Evolutionary conservation across 2,113 vertebrate species (phyloP), one percentile per base, ranked within the genome.

Genomic region (Solea senegalensis): DNA sequence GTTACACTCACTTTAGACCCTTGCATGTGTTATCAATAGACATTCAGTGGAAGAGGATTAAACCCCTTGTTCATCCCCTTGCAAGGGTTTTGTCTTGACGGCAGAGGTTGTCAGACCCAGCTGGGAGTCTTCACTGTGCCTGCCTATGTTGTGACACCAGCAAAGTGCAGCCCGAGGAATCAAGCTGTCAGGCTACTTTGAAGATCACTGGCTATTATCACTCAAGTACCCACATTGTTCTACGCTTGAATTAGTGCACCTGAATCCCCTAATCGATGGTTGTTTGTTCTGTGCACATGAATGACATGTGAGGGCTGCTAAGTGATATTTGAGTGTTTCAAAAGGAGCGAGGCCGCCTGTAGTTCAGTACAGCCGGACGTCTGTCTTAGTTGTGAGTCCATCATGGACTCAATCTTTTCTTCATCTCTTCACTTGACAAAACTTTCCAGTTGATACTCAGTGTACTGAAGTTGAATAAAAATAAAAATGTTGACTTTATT

Each of bases 191-290:
- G 59, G 58, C 44, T 7, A 85, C 87, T 91, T 89, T 91, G 89
- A 91, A 91, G 89, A 84, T 83, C 78, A 71, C 74, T 41, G n/a
- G 43, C 85, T 84, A 80, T 89, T 84, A 82, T 89, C 76, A 64
- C 60, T 64, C 72, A 74, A 87, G 84, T 71, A 48, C 87, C 84
- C 84, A 61, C 81, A 89, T 84, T 90, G 87, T 90, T 89, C 81
- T 80, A 83, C 61, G 89, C 83, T 81, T 90, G 88, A 88, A 86
- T 88, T 87, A 83, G 78, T 63, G 84, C 90, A 90, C 88, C 84
- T 90, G 88, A 89, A 84, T 89, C 86, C 84, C 82, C 84, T 87
- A 89, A 91, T 82, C 85, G 65, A 88, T 74, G 82, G 67, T 8
- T 74, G 82, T 72, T 84, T 50, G 76, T 73, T 83, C 69, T 54